These are phyloP conservation scores for Carassius gibelio DNA, from an alignment of 2,113 vertebrate species.

Conservation along the genomic window DNA sequence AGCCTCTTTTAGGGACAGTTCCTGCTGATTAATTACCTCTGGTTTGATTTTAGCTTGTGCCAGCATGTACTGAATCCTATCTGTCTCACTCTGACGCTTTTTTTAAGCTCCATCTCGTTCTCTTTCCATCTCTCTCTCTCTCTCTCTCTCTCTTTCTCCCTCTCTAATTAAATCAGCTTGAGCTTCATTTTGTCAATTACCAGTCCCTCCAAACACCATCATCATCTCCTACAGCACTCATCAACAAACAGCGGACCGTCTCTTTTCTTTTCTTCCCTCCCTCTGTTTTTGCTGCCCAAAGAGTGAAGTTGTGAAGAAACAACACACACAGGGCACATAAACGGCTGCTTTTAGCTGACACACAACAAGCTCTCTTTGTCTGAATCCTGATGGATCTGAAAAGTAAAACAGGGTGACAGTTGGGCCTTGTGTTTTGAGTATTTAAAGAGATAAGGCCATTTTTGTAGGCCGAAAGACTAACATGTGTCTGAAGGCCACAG, in stretches of 20 bases:
- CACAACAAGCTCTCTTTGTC: conserved; percentile 3
- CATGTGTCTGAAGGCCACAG: conserved; percentile 68
- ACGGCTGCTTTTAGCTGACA: conserved; percentile 60
- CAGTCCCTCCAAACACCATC: conserved; percentile 14
- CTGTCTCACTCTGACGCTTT: not conserved
- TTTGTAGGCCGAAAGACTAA: conserved; percentile 62
- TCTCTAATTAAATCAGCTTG: conserved; percentile 49
- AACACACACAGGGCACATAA: conserved; percentile 49
- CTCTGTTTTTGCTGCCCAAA: conserved; percentile 46
- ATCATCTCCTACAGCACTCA: conserved; percentile 25
- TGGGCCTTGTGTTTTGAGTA: conserved; percentile 58
- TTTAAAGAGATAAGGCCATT: conserved; percentile 60
- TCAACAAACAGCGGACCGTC: conserved; percentile 30
- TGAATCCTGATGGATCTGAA: conserved; percentile 42
- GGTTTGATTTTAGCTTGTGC: conserved; percentile 51
- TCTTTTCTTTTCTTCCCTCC: conserved; percentile 24
- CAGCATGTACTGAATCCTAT: conserved; percentile 31
- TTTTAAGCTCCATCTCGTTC: conserved; percentile 3
- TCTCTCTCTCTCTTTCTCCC: conserved; percentile 7
- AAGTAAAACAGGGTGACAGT: conserved; percentile 69
- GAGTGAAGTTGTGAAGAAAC: conserved; percentile 24
- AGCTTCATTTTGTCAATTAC: conserved; percentile 49
- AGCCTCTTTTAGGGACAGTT: conserved; percentile 46
- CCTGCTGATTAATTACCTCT: conserved; percentile 52
- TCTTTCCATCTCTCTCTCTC: not conserved